A percentile compares a stretch with the other conserved stretches of the same genome.
These are phyloP conservation scores for Eristalinus sepulchralis DNA, from an alignment of 2,888 invertebrate genomes.

Conservation along the genomic window DNA sequence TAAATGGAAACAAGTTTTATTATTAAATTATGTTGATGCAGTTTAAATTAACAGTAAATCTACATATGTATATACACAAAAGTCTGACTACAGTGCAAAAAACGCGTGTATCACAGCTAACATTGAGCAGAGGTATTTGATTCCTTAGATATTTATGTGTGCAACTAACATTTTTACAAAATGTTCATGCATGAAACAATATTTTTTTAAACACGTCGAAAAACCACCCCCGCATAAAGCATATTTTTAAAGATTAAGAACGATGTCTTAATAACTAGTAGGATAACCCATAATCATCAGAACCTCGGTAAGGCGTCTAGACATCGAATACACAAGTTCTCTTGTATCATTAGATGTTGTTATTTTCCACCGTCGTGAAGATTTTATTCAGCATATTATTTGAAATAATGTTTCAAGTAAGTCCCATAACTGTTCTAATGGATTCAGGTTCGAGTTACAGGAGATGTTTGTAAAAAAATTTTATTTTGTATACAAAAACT, in stretches of 20 bases:
- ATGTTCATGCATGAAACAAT: not conserved
- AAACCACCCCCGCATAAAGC: not conserved
- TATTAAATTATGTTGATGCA: not conserved
- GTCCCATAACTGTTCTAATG: not conserved
- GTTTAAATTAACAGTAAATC: too few relatives aligned
- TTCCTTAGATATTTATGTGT: too few relatives aligned
- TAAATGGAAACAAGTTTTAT: constrained; percentile 34
- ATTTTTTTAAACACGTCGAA: not conserved
- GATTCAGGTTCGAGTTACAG: too few relatives aligned
- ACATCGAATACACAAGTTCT: not conserved
- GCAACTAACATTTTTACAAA: too few relatives aligned
- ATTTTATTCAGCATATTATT: not conserved
- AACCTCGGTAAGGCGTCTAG: not conserved
- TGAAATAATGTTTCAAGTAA: not conserved
- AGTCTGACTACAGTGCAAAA: too few relatives aligned
- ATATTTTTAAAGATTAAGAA: not conserved
- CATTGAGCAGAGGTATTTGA: too few relatives aligned
- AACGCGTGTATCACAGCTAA: too few relatives aligned
- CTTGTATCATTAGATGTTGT: not conserved
- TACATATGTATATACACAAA: not conserved
- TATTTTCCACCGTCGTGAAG: not conserved
- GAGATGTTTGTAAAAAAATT: too few relatives aligned
- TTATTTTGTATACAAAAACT: too few relatives aligned
- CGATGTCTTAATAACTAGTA: not conserved
- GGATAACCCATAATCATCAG: not conserved